phyloP scores from a whole-genome alignment of 2,113 vertebrate genomes.

The Coracopsis vasa region DNA sequence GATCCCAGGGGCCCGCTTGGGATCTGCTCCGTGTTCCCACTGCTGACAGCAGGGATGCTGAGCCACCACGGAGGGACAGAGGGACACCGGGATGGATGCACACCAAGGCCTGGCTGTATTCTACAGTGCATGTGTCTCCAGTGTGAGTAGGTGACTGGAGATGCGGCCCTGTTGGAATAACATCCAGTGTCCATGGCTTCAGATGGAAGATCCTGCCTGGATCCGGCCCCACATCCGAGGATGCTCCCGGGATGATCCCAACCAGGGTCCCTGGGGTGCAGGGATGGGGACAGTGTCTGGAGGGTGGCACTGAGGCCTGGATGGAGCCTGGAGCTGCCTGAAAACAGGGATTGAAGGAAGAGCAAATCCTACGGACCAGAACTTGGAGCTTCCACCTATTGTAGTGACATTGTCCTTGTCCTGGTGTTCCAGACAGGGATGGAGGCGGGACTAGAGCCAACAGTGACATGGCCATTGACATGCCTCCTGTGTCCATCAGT shows the following conservation, averaged over 20 bases:
- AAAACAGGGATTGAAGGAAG: background rate
- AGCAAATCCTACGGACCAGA: background rate
- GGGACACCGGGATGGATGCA: background rate
- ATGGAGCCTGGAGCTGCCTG: background rate
- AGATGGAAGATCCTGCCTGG: background rate
- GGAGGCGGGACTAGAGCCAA: background rate
- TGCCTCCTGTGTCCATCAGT: background rate
- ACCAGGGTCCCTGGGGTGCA: background rate
- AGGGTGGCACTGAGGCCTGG: background rate
- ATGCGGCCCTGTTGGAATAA: conserved; percentile 98
- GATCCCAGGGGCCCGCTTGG: background rate
- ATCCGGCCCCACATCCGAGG: accelerated
- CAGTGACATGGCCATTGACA: background rate
- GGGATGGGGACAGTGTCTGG: background rate
- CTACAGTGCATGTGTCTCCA: conserved; percentile 99
- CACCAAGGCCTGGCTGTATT: conserved; percentile 89
- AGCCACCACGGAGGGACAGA: background rate
- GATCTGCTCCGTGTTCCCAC: background rate
- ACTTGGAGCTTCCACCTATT: accelerated
- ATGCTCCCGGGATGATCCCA: accelerated
- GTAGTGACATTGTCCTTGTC: too few relatives aligned
- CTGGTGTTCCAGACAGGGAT: background rate
- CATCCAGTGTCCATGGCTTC: conserved; percentile 80
- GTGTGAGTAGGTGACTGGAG: conserved; percentile 93
- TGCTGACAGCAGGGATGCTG: accelerated